Evolutionary conservation across 2,797 vertebrate species (phyloP), one percentile per base, ranked within the genome.

Genomic region (Peromyscus attwateri): DNA sequence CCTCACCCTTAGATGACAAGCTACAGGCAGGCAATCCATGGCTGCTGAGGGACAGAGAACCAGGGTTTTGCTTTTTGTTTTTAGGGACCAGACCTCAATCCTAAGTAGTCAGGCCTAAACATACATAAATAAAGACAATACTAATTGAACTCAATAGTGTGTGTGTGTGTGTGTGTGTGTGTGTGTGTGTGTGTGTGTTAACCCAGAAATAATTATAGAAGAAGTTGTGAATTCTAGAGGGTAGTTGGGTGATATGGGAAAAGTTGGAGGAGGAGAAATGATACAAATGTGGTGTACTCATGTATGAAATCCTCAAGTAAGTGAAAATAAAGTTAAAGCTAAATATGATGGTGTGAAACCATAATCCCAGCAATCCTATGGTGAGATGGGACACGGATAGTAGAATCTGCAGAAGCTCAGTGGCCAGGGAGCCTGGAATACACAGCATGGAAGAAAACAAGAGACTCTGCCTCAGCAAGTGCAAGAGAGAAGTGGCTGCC

Each of bases 291-390:
- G 5, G 2, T 71, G 7, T 37, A 11, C 21, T 55, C 12, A 29
- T 3, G 7, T 37, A 27, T 55, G 46, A 87, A 55, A 27, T 37
- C 46, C 12, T 71, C 49, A 16, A 71, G 10, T 57, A 40, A 55
- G 27, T 55, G 37, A 71, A 87, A 55, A 55, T 27, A 55, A 55
- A 25, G 21, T 87, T 71, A 87, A 85, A 85, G 31, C 31, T 52
- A 17, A 27, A 11, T 29, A 17, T 0, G 0, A 52, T 10, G 3
- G 34, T 55, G 46, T 17, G 46, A 71, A 14, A 17, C 1, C 25
- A 6, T 37, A 29, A 37, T 37, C 46, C 64, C 66, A 52, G 10
- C 31, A 70, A 43, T 70, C 46, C 23, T 52, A 27, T 9, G 49
- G 2, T 87, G 46, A 70, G 13, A 23, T 27, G 7, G 19, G 84